Evolutionary conservation across 2,888 invertebrate species (phyloP).

Genomic region (Bombyx huttoni): DNA sequence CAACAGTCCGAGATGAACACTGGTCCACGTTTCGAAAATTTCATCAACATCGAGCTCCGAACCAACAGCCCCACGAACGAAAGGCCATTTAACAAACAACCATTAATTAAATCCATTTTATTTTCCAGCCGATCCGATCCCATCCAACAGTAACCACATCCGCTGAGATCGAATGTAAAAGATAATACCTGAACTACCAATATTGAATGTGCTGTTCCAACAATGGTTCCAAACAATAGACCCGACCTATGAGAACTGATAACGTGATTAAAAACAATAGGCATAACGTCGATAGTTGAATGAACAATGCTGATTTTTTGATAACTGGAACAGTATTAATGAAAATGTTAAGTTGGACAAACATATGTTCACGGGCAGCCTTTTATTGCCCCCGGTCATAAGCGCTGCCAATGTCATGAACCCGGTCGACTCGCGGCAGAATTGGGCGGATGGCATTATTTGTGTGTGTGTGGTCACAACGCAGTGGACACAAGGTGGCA

Average conservation of each 20-base stretch:
- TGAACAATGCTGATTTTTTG: conserved; percentile 4
- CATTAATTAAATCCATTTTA: conserved; percentile 16
- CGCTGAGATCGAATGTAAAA: conserved; percentile 24
- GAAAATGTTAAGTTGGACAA: background rate
- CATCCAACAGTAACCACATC: conserved; percentile 21
- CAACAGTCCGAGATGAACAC: too few species aligned
- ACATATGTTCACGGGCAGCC: background rate
- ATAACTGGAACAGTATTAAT: conserved; percentile 4
- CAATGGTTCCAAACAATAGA: conserved; percentile 11
- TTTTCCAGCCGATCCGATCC: conserved; percentile 8
- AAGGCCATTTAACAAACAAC: conserved; percentile 10
- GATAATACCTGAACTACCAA: background rate
- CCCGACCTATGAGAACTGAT: conserved; percentile 59
- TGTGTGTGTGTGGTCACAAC: too few species aligned
- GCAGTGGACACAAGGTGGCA: too few species aligned
- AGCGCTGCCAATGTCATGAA: too few species aligned
- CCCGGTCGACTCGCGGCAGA: too few species aligned
- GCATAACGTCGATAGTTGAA: background rate
- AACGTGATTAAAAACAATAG: conserved; percentile 50
- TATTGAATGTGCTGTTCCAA: conserved; percentile 22
- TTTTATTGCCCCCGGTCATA: too few species aligned
- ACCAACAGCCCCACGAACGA: background rate
- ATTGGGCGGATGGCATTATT: too few species aligned
- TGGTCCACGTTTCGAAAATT: too few species aligned
- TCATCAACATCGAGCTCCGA: background rate